Base-by-base conservation (phyloP, 1,140 invertebrate species). In the Cataglyphis hispanica region DNA sequence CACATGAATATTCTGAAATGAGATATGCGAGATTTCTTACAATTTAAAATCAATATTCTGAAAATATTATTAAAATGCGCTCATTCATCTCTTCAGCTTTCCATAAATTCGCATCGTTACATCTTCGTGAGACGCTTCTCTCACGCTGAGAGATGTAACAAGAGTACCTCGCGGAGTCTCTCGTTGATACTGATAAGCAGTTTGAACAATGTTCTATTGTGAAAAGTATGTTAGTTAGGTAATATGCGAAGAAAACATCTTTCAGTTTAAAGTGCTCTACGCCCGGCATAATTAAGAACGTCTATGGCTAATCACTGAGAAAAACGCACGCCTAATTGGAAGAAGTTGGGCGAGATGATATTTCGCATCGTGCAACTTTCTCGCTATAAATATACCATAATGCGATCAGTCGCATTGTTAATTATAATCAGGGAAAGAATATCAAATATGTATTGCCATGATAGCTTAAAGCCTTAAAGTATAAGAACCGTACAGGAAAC, bases 301-400 rank as follows among this genome's bases (percentile, higher is more conserved):
- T 16, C 60, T 64, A 34, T 63, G 34, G 64, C 31, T 56, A 69
- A 80, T 80, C 46, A 37, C 31, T 22, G 7, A 80, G 64, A 80
- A 80, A 69, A 80, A 50, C 43, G 27, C 40, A 50, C 31, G 69
- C 67, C 63, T 72, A 84, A 84, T 84, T 84, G 27, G 56, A 75
- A 75, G 77, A 43, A 34, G 50, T 69, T 69, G 64, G 34, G 34
- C 46, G 64, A 27, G 77, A 67, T 80, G 63, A 69, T 80, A 69
- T 80, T 69, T 69, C 77, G 77, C n/a, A 63, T 37, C 43, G 25
- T 19, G 46, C 22, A 34, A n/a, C 64, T 80, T 80, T 80, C 63
- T 56, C 37, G 31, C 22, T 69, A 69, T 56, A 80, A 80, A 58
- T 69, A 80, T 50, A 40, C 50, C 19, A 37, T 69, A 80, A 80